Conservation (phyloP, 2,113 vertebrate genomes). For the Amia ocellicauda region DNA sequence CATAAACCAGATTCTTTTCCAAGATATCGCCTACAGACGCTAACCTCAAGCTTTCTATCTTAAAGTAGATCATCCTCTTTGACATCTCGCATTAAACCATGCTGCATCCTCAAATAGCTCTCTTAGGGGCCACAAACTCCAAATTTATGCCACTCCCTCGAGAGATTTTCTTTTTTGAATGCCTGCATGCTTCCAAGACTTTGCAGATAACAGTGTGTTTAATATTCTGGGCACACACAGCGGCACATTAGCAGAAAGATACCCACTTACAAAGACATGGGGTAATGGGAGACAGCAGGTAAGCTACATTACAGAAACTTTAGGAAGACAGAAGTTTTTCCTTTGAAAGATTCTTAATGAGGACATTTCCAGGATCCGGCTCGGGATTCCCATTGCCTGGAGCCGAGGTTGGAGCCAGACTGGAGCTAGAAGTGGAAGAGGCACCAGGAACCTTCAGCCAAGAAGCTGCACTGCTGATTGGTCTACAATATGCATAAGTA, state of each 20-base stretch:
- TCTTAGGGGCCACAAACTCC: slow-evolving; percentile 5
- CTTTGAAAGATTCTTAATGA: no score
- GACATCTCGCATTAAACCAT: background rate
- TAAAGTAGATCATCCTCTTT: background rate
- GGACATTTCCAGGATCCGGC: no score
- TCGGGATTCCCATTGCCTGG: no score
- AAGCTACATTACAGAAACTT: background rate
- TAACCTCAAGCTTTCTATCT: background rate
- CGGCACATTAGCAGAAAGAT: slow-evolving; percentile 25
- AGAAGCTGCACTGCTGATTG: no score
- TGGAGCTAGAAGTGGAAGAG: no score
- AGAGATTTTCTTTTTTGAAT: slow-evolving; percentile 19
- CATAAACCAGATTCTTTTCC: no score
- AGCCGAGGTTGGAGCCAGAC: no score
- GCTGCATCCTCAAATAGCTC: slow-evolving; percentile 6
- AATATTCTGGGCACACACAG: slow-evolving; percentile 25
- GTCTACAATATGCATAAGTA: no score
- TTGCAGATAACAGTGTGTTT: slow-evolving; percentile 29
- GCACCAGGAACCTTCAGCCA: no score
- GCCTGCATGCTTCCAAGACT: slow-evolving; percentile 28
- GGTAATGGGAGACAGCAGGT: slow-evolving; percentile 19
- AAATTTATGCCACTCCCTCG: background rate
- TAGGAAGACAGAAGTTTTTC: no score
- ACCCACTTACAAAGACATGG: background rate
- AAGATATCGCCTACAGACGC: background rate